phyloP scores from a whole-genome alignment of 1,140 invertebrate genomes.

The Aphelenchoides avenae region DNA sequence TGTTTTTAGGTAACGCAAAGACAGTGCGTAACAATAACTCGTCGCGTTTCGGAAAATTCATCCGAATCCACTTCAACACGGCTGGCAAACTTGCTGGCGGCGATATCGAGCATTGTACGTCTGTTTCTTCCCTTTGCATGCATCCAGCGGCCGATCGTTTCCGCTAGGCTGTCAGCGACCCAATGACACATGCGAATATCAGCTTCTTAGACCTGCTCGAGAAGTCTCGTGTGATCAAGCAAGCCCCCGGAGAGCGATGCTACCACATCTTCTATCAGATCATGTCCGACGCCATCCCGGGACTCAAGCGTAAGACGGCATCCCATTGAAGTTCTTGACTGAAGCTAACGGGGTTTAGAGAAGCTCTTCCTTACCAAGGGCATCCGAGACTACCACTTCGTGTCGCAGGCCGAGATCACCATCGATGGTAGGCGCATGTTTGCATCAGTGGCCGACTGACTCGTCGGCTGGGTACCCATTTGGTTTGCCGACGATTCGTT shows the following conservation, averaged over 20 bases:
- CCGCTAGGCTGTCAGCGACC: no score
- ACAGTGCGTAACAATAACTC: constrained; percentile 99
- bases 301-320: constrained; percentile 75
- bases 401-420: constrained; percentile 90
- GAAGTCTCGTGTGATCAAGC: constrained; percentile 99
- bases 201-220: constrained; percentile 81
- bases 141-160: no score
- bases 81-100: constrained; percentile 99
- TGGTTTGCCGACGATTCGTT: no score
- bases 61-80: constrained; percentile 99
- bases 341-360: constrained; percentile 28
- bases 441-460: no score
- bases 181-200: no score
- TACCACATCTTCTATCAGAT: constrained; percentile 99
- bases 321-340: no score
- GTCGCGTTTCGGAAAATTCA: constrained; percentile 86
- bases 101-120: constrained; percentile 98
- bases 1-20: constrained; percentile 85
- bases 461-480: no score
- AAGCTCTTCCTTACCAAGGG: constrained; percentile 40
- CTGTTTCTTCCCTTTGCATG: no score
- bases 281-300: constrained; percentile 83
- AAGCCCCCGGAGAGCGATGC: constrained; percentile 90
- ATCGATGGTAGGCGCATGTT: constrained; percentile 71
- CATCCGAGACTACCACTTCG: constrained; percentile 65